phyloP scores from a whole-genome alignment of 2,113 vertebrate genomes.

The Carassius gibelio region DNA sequence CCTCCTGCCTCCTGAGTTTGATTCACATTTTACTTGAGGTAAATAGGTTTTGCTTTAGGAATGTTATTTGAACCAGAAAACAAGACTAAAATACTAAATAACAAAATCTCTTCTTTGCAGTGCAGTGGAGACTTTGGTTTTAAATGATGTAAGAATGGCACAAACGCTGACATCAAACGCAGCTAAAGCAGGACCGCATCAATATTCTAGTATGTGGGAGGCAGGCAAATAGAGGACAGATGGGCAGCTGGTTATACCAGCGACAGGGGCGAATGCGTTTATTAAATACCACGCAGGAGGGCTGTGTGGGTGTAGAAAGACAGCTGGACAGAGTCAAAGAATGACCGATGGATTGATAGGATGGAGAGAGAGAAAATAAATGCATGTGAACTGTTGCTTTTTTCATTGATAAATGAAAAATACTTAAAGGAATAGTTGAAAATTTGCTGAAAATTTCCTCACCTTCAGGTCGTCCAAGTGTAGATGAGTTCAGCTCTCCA shows the following conservation, averaged over 20 bases:
- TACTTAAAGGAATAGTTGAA: not conserved
- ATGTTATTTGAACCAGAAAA: not conserved
- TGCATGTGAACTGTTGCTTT: not conserved
- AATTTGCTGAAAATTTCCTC: too few relatives aligned
- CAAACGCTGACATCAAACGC: slow-evolving; percentile 36
- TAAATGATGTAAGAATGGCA: slow-evolving; percentile 24
- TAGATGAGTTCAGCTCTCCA: not conserved
- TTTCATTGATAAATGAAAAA: not conserved
- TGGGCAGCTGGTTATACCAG: slow-evolving; percentile 28
- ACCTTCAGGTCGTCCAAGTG: too few relatives aligned
- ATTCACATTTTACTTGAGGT: too few relatives aligned
- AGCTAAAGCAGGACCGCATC: slow-evolving; percentile 31
- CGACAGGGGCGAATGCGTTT: not conserved
- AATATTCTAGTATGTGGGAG: slow-evolving; percentile 39
- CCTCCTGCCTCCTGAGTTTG: too few relatives aligned
- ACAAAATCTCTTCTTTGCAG: not conserved
- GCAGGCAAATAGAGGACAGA: slow-evolving; percentile 27
- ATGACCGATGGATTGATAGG: not conserved
- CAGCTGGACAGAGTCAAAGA: not conserved
- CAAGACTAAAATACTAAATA: not conserved
- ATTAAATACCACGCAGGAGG: slow-evolving; percentile 25
- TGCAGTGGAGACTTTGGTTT: not conserved
- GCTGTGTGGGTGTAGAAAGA: not conserved
- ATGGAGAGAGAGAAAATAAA: not conserved
- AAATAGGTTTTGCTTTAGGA: not conserved